Evolutionary conservation across 2,113 vertebrate species (phyloP), one percentile per base, ranked within the genome.

Genomic region (Paratilapia polleni): DNA sequence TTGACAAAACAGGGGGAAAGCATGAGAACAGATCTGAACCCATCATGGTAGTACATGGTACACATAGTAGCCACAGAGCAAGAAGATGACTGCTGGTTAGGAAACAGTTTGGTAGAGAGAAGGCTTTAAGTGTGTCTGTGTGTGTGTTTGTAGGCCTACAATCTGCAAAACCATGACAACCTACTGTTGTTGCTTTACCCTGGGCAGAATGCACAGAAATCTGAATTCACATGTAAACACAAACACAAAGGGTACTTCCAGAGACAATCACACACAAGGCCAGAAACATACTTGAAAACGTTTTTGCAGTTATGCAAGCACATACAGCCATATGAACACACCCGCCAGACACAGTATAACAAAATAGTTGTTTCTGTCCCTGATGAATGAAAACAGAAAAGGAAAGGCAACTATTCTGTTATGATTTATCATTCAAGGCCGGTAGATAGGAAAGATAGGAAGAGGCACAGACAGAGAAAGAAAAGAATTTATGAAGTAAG

Each of bases 111-210:
- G 66, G 43, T 28, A 49, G 17, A 52, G 49, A 52, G 2, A 52
- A 17, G 17, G 15, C 28, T 31, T 31, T 31, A 31, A 41, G 59
- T 54, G n/a, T 76, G 26, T 85, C 60, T 61, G 38, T 28, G 4
- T 5, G 43, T 58, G 59, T 41, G 31, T 85, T 77, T 75, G 68
- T 87, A 28, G 84, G n/a, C n/a, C 56, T 66, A 56, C 64, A 43
- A 92, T 82, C 77, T 70, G 73, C 77, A 77, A 60, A 41, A 75
- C 78, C 20, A 73, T 59, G 38, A 85, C 81, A 93, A 82, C 63
- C 56, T 47, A 68, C 62, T 77, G 70, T 77, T 77, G 38, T 47
- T 79, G 79, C 26, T 74, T 73, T 86, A 70, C 87, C 77, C 19
- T 19, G 47, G 64, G 83, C 80, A 57, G 63, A 56, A 79, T 26